Conservation (phyloP, 2,113 vertebrate species). For the Strix uralensis region DNA sequence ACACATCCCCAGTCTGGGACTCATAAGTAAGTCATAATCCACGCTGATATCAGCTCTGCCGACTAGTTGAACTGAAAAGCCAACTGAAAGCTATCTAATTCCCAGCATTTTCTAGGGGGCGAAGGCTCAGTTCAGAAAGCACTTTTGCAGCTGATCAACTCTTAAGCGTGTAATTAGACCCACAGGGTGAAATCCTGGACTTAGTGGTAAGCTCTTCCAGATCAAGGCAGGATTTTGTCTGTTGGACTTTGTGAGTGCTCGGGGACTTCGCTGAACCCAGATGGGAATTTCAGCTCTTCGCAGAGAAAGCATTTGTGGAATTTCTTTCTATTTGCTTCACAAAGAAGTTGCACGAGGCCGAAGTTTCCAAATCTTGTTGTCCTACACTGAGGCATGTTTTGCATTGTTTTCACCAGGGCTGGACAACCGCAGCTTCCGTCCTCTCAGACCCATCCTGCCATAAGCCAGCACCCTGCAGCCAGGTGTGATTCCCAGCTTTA, state of each 20-base stretch:
- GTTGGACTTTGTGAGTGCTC: rapidly evolving
- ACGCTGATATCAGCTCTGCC: neutral
- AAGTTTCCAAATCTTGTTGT: neutral
- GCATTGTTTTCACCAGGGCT: neutral
- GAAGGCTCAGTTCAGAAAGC: neutral
- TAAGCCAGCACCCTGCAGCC: neutral
- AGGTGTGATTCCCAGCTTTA: neutral
- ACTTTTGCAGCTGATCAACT: neutral
- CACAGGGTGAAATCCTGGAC: neutral
- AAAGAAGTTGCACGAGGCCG: neutral
- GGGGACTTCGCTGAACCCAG: neutral
- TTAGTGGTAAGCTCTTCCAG: rapidly evolving
- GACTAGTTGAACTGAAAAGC: neutral
- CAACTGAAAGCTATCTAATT: neutral
- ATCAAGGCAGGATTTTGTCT: neutral
- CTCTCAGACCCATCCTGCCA: neutral
- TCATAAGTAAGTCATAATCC: neutral
- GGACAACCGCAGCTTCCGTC: neutral
- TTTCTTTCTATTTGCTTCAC: neutral
- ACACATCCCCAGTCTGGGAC: rapidly evolving
- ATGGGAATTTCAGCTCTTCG: neutral
- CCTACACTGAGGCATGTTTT: neutral
- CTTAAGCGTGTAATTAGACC: neutral
- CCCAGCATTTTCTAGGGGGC: neutral
- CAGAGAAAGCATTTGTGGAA: neutral